Percentiles rank a stretch among this genome's conserved stretches.
phyloP scores from a whole-genome alignment of 1,140 invertebrate genomes.

The Phthorimaea operculella region DNA sequence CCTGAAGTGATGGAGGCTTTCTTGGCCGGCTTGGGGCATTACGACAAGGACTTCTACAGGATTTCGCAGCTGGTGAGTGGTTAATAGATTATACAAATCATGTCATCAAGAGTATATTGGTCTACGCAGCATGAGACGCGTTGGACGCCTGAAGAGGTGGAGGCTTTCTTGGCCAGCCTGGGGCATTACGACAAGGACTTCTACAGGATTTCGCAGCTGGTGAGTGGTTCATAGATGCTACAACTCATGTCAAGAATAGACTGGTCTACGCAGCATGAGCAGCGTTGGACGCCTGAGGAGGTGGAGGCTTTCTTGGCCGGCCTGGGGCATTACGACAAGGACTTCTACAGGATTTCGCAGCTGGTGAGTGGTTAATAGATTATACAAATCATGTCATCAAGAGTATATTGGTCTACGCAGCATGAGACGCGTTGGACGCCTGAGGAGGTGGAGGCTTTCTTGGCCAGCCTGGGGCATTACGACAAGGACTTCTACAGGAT shows the following conservation, averaged over 20 bases:
- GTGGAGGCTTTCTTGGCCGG: slow-evolving; percentile 90
- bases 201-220: slow-evolving; percentile 85
- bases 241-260: slow-evolving; percentile 79
- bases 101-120: too few relatives aligned
- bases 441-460: slow-evolving; percentile 89
- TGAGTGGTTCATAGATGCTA: slow-evolving; percentile 72
- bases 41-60: slow-evolving; percentile 75
- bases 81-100: too few relatives aligned
- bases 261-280: slow-evolving; percentile 76
- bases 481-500: slow-evolving; percentile 96
- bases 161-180: slow-evolving; percentile 87
- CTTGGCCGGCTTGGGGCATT: slow-evolving; percentile 86
- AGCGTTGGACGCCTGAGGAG: slow-evolving; percentile 90
- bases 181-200: slow-evolving; percentile 96
- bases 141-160: slow-evolving; percentile 90
- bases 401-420: too few relatives aligned
- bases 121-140: slow-evolving; percentile 80
- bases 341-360: slow-evolving; percentile 44
- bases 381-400: too few relatives aligned
- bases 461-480: slow-evolving; percentile 86
- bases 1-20: slow-evolving; percentile 88
- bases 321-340: slow-evolving; percentile 86
- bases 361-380: not conserved
- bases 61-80: slow-evolving; percentile 30
- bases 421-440: slow-evolving; percentile 87